These are phyloP conservation scores for Drymonia ruficornis DNA, from an alignment of 2,888 invertebrate species.

Conservation along the genomic window DNA sequence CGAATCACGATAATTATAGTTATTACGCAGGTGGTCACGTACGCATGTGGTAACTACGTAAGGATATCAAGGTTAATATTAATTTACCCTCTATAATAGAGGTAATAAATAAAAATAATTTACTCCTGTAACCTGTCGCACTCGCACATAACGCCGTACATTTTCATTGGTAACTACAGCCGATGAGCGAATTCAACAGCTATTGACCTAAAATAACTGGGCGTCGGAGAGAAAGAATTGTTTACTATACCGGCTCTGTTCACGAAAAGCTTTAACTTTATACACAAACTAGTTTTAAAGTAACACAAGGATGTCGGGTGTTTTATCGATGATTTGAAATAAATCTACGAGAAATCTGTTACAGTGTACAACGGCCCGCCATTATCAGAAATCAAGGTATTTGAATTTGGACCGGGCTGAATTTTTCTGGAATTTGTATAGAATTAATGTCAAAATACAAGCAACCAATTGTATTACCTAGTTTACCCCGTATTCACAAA, in stretches of 20 bases:
- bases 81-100: background rate
- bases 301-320: constrained; percentile 18
- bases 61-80: no score
- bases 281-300: constrained; percentile 24
- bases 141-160: constrained; percentile 47
- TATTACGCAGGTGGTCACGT: no score
- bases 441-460: no score
- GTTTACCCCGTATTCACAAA: no score
- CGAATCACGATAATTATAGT: no score
- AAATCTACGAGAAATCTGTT: no score
- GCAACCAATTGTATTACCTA: no score
- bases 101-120: background rate
- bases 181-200: constrained; percentile 74
- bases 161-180: constrained; percentile 55
- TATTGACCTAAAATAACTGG: constrained; percentile 76
- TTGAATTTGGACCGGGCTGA: no score
- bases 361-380: no score
- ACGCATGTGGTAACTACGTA: no score
- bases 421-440: no score
- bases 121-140: constrained; percentile 35
- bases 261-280: constrained; percentile 41
- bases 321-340: constrained; percentile 21
- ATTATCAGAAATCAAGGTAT: no score
- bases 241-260: constrained; percentile 57
- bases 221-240: constrained; percentile 60